Percentiles rank a stretch among this genome's conserved stretches.
phyloP scores from a whole-genome alignment of 2,888 invertebrate species.

The Catocala fraxini region DNA sequence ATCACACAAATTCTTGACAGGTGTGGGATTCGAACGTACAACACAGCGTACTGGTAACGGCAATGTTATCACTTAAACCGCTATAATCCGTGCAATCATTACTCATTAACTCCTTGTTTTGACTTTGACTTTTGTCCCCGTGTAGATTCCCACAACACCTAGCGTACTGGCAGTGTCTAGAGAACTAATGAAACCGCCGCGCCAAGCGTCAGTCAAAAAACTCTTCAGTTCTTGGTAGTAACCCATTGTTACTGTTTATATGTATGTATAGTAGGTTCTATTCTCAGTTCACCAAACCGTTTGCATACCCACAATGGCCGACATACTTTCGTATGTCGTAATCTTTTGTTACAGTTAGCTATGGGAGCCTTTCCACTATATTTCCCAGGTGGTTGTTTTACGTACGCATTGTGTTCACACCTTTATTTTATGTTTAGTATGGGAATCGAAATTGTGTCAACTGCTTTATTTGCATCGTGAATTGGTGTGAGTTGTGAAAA shows the following conservation, averaged over 20 bases:
- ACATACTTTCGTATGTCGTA: slow-evolving; percentile 48
- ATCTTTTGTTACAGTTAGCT: slow-evolving; percentile 41
- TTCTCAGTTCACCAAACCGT: not conserved
- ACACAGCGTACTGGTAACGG: too few species aligned
- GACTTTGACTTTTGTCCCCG: too few species aligned
- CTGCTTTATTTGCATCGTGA: slow-evolving; percentile 17
- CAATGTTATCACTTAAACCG: too few species aligned
- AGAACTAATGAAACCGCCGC: too few species aligned
- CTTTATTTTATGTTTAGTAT: slow-evolving; percentile 20
- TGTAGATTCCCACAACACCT: too few species aligned
- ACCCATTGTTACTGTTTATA: not conserved
- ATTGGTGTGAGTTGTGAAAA: slow-evolving; percentile 9
- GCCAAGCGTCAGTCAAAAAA: not conserved
- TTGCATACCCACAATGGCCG: slow-evolving; percentile 17
- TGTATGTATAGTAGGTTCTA: not conserved
- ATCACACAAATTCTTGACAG: too few species aligned
- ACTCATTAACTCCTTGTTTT: too few species aligned
- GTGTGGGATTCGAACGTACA: too few species aligned
- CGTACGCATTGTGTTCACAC: slow-evolving; percentile 39
- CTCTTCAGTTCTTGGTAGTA: not conserved
- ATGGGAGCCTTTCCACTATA: slow-evolving; percentile 44
- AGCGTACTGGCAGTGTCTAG: too few species aligned
- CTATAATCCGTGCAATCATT: too few species aligned
- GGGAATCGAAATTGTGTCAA: slow-evolving; percentile 45
- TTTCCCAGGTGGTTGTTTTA: slow-evolving; percentile 39